These are phyloP conservation scores for Drosophila kurseongensis DNA, from an alignment of 1,140 invertebrate genomes.

Conservation along the genomic window DNA sequence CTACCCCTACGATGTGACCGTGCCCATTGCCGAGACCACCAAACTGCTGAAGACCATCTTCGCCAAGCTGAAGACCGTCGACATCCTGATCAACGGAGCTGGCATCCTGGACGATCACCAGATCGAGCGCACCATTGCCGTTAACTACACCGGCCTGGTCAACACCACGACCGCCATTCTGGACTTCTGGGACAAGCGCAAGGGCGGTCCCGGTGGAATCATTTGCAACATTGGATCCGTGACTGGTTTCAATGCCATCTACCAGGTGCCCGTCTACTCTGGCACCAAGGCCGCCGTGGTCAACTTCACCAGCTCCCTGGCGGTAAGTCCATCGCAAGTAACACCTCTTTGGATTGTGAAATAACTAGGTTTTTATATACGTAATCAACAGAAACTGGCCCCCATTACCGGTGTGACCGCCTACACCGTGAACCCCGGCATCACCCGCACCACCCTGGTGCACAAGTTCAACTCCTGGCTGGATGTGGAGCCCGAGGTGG, in stretches of 20 bases:
- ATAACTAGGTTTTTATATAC: background rate
- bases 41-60: constrained; percentile 69
- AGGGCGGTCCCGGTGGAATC: constrained; percentile 87
- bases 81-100: constrained; percentile 77
- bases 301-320: constrained; percentile 84
- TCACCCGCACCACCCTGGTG: constrained; percentile 61
- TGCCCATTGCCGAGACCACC: constrained; percentile 51
- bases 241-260: constrained; percentile 85
- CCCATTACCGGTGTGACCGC: constrained; percentile 65
- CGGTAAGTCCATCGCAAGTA: constrained; percentile 39
- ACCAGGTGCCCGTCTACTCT: constrained; percentile 84
- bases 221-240: constrained; percentile 88
- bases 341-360: too few relatives aligned
- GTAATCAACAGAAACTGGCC: constrained; percentile 46
- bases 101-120: constrained; percentile 76
- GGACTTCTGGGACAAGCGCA: constrained; percentile 86
- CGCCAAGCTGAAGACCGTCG: constrained; percentile 65
- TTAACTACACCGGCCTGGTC: constrained; percentile 78
- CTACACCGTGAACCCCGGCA: constrained; percentile 71
- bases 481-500: constrained; percentile 68
- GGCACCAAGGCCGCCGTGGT: constrained; percentile 85
- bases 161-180: constrained; percentile 75
- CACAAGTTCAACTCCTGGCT: constrained; percentile 77
- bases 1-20: constrained; percentile 75
- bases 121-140: constrained; percentile 78